Evolutionary conservation across 2,888 invertebrate species (phyloP), one percentile per base, ranked within the genome.

Genomic region (Brachyopa scutellaris): DNA sequence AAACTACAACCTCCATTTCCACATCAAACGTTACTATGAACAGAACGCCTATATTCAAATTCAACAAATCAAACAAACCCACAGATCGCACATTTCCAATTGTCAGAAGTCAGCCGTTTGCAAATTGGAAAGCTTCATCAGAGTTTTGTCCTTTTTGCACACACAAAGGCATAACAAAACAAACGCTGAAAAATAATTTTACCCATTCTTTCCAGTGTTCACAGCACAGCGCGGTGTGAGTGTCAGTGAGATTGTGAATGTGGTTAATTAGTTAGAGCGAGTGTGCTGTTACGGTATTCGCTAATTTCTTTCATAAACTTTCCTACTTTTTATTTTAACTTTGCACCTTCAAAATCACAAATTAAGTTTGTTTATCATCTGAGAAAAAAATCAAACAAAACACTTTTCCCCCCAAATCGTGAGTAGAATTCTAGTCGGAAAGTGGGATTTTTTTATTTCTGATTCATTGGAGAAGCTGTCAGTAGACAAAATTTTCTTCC

Each of bases 101-200:
- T 55, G 64, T 57, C 64, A 59, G 11, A 29, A 42, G 33, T 42
- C 21, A 49, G 9, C 0, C 17, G 3, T 8, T 19, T 73, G 67
- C 79, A 42, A 73, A 33, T 61, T 40, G 38, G 40, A 61, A 53
- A 26, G 29, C 42, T 45, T 61, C 33, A 57, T 23, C 29, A 40
- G 33, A 36, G 5, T 13, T 40, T 57, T 69, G 62, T 80, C 80
- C 69, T 69, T 59, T 80, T 80, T 76, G 57, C 76, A 76, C 80
- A 76, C 80, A 73, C 73, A 67, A 73, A 61, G 53, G 38, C 66
- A 29, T 53, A 40, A 8, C 15, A 61, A 76, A 61, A 76, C 26
- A 67, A 69, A 61, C 47, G 8, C 36, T 3, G 36, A 64, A 51
- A 49, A n/a, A 4, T 29, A 1, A 3, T 6, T 13, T 17, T 29